Base-by-base conservation (phyloP, 2,113 vertebrate genomes). In the Brachyistius frenatus region DNA sequence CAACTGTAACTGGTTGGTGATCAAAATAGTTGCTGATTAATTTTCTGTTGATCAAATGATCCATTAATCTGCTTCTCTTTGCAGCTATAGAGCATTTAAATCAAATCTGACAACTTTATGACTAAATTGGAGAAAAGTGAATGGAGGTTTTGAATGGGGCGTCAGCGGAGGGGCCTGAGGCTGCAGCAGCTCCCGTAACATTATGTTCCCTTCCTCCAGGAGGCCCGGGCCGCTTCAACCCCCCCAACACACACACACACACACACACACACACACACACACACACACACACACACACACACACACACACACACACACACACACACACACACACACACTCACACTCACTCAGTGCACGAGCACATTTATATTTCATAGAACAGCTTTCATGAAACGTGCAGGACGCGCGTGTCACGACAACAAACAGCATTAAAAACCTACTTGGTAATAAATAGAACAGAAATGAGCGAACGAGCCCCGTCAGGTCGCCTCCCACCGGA, bases 201-300 rank as follows among this genome's bases (percentile, higher is more conserved):
- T 64, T 3, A 83, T 92, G 91, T 92, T 90, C 88, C 89, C 76
- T 90, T 78, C 13, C 63, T 83, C 1, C 76, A 47, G 55, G 66
- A 80, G 82, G 86, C 84, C 86, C 37, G 15, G 54, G 23, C 23
- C 23, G 23, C 23, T 23, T 23, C 23, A 23, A 23, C 23, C 23
- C 23, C 23, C 23, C 23, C 23, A 23, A 23, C 23, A 23, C 23
- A 23, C 23, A 23, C 23, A 23, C 23, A 23, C 23, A 23, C 23
- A 23, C 23, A 23, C 23, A 23, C 23, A 23, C 23, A 23, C 23
- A 23, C 23, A 23, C 23, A 23, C 23, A 23, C 23, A 23, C 23
- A 23, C 23, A 23, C 23, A 23, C 23, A 23, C 23, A 1, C 23
- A 23, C 23, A 23, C 23, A 23, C 23, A 52, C 61, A 16, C 84